Evolutionary conservation across 92 coral and sea anemone genomes (phyloP).

Genomic region (Parazoanthus atlanticus): DNA sequence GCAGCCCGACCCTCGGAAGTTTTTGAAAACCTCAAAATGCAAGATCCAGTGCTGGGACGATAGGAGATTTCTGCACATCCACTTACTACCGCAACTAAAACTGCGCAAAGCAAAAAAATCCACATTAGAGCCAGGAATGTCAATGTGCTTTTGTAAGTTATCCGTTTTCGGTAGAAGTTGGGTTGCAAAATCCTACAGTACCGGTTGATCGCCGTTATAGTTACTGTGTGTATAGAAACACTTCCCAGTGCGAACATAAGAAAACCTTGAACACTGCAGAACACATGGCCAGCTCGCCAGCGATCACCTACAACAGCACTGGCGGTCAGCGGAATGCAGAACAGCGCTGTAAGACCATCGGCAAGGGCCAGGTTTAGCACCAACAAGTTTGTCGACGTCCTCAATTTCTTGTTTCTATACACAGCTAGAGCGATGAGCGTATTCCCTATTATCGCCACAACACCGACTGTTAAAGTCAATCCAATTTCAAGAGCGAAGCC

Average conservation of each 20-base stretch:
- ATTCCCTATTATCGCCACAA: constrained; percentile 25
- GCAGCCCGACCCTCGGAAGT: constrained; percentile 13
- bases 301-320: constrained; percentile 2
- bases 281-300: constrained; percentile 4
- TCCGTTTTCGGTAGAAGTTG: constrained; percentile 24
- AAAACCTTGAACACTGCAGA: constrained; percentile 32
- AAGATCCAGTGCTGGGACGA: background rate
- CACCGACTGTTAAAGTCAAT: background rate
- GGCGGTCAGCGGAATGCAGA: constrained; percentile 21
- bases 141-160: constrained; percentile 19
- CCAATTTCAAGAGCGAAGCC: background rate
- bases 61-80: constrained; percentile 19
- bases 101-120: constrained; percentile 2
- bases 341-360: constrained; percentile 15
- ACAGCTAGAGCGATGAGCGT: constrained; percentile 13
- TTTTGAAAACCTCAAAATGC: constrained; percentile 18
- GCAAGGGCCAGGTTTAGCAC: constrained; percentile 21
- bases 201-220: constrained; percentile 31
- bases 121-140: constrained; percentile 20
- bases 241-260: constrained; percentile 11
- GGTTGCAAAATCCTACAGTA: constrained; percentile 24
- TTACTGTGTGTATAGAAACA: constrained; percentile 28
- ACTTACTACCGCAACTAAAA: background rate
- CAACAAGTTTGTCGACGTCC: constrained; percentile 23
- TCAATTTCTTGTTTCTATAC: constrained; percentile 25